Conservation (phyloP, 2,888 invertebrate species). For the Nasonia oneida region DNA sequence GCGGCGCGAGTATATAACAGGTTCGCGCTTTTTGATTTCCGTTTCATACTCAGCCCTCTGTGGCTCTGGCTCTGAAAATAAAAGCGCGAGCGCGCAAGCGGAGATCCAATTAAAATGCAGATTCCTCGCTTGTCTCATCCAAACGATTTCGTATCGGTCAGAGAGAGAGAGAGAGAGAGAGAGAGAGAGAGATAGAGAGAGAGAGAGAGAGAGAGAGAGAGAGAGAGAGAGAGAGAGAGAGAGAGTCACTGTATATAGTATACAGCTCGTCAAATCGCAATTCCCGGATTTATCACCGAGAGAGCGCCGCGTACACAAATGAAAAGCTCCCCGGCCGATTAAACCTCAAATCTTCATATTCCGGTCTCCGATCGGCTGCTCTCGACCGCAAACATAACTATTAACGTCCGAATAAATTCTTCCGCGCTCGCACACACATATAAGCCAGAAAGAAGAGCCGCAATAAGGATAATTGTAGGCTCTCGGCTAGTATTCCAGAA, state of each 20-base stretch:
- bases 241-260: not conserved
- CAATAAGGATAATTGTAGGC: conserved; percentile 41
- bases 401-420: conserved; percentile 27
- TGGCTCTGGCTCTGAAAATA: too few relatives aligned
- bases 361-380: not conserved
- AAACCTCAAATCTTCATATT: not conserved
- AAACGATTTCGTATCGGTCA: too few relatives aligned
- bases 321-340: not conserved
- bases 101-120: conserved; percentile 13
- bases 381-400: conserved; percentile 18
- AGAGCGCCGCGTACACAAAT: not conserved
- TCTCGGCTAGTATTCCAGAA: conserved; percentile 13
- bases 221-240: too few relatives aligned
- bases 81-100: not conserved
- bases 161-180: too few relatives aligned
- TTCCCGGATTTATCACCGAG: not conserved
- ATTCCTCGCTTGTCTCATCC: not conserved
- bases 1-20: not conserved
- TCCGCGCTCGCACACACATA: not conserved
- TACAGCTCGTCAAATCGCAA: not conserved
- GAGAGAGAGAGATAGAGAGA: too few relatives aligned
- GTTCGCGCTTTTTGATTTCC: not conserved
- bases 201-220: too few relatives aligned
- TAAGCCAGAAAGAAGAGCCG: not conserved
- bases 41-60: not conserved